These are phyloP conservation scores for Leptinotarsa juncta DNA, from an alignment of 2,888 invertebrate genomes.

Conservation along the genomic window DNA sequence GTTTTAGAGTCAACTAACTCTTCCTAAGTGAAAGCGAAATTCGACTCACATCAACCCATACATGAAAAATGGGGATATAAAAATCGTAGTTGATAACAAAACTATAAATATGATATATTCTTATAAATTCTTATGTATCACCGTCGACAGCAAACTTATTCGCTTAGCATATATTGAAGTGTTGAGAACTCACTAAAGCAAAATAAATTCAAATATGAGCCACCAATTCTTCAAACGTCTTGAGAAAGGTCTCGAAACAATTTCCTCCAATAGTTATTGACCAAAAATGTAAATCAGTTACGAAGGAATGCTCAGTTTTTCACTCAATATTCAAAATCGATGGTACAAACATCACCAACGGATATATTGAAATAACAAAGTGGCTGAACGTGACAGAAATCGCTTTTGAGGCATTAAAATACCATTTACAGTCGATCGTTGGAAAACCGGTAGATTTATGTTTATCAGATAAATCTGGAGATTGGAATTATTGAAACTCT, in stretches of 20 bases:
- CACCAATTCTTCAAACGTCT: not conserved
- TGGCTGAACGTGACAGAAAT: constrained; percentile 11
- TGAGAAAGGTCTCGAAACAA: not conserved
- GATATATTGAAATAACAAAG: not conserved
- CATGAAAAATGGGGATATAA: too few species aligned
- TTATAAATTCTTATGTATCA: too few species aligned
- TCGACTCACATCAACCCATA: too few species aligned
- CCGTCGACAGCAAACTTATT: too few species aligned
- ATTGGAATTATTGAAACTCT: not conserved
- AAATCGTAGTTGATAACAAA: too few species aligned
- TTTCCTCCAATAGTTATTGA: not conserved
- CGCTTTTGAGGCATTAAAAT: not conserved
- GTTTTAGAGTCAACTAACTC: too few species aligned
- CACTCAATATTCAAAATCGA: not conserved
- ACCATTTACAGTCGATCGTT: not conserved
- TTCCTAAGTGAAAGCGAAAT: too few species aligned
- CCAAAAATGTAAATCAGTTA: not conserved
- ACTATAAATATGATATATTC: too few species aligned
- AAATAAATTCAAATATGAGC: not conserved
- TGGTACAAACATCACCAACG: not conserved
- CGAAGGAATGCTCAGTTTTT: not conserved
- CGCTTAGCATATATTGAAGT: too few species aligned
- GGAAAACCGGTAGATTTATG: not conserved
- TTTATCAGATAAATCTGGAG: not conserved
- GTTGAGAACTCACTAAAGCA: not conserved